Evolutionary conservation across 1,140 invertebrate species (phyloP).

Genomic region (Diachasma alloeum): DNA sequence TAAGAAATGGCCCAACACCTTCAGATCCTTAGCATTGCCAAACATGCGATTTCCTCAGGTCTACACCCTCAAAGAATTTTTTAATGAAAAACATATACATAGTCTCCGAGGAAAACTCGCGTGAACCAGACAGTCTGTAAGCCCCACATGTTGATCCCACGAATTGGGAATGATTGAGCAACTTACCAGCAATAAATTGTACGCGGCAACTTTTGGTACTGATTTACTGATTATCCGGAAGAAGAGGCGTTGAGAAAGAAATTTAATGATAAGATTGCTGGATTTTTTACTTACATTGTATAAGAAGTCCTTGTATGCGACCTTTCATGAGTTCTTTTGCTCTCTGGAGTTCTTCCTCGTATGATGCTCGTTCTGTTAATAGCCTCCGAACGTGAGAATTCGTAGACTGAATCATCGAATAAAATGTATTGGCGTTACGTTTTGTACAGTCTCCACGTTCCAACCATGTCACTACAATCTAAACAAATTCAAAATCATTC

Average conservation of each 20-base stretch:
- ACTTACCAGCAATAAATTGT: constrained; percentile 23
- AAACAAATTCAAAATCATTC: constrained; percentile 40
- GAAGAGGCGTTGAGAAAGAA: constrained; percentile 8
- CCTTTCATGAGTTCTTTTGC: constrained; percentile 82
- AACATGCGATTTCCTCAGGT: constrained; percentile 57
- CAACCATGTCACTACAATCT: constrained; percentile 88
- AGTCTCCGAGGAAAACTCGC: not conserved
- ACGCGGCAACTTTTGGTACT: constrained; percentile 33
- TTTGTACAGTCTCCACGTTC: constrained; percentile 92
- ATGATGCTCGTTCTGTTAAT: constrained; percentile 81
- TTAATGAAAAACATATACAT: not conserved
- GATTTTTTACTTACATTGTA: constrained; percentile 80
- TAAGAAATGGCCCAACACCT: constrained; percentile 57
- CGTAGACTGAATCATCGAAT: constrained; percentile 92
- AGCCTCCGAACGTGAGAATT: constrained; percentile 89
- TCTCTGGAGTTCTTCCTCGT: constrained; percentile 86
- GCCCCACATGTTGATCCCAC: not conserved
- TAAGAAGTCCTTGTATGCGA: constrained; percentile 80
- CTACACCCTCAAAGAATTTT: constrained; percentile 20
- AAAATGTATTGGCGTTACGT: constrained; percentile 87
- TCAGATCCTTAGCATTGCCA: constrained; percentile 53
- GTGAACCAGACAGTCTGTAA: not conserved
- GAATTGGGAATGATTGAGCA: not conserved
- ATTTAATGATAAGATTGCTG: constrained; percentile 17
- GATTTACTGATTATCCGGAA: constrained; percentile 28